phyloP scores from a whole-genome alignment of 1,140 invertebrate genomes.

The Phthorimaea operculella region DNA sequence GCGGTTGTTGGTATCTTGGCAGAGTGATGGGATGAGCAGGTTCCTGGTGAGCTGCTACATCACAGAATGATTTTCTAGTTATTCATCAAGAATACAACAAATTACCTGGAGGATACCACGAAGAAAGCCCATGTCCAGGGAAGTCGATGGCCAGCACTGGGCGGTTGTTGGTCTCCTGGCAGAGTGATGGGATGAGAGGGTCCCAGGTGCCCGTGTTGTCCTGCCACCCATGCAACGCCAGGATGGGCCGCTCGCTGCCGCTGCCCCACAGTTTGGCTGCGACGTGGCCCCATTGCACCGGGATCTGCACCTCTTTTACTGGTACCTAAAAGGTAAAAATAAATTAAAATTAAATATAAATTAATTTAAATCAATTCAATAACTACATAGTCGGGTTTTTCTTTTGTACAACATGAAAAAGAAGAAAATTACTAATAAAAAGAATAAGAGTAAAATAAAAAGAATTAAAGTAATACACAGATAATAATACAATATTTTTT shows the following conservation, averaged over 20 bases:
- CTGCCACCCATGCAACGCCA: constrained; percentile 81
- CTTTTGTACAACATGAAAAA: no score
- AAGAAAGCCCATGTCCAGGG: constrained; percentile 79
- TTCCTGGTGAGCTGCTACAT: no score
- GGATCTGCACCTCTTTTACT: constrained; percentile 73
- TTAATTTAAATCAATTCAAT: no score
- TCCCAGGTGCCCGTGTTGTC: constrained; percentile 82
- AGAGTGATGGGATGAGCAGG: constrained; percentile 72
- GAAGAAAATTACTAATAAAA: no score
- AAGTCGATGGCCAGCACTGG: constrained; percentile 76
- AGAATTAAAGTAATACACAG: no score
- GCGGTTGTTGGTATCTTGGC: constrained; percentile 48
- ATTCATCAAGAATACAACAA: not conserved
- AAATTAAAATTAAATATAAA: no score
- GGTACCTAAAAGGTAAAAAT: constrained; percentile 30
- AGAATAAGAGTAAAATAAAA: no score
- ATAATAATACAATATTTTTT: no score
- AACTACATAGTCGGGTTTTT: no score
- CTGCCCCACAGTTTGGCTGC: constrained; percentile 78
- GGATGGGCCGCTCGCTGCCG: constrained; percentile 71
- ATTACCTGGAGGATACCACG: constrained; percentile 71
- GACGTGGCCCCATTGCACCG: constrained; percentile 75
- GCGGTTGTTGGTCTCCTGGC: constrained; percentile 48
- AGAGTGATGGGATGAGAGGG: constrained; percentile 72
- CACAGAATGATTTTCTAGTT: no score